Evolutionary conservation across 1,140 invertebrate species (phyloP), one percentile per base, ranked within the genome.

Genomic region (Pogonognathellus flavescens): DNA sequence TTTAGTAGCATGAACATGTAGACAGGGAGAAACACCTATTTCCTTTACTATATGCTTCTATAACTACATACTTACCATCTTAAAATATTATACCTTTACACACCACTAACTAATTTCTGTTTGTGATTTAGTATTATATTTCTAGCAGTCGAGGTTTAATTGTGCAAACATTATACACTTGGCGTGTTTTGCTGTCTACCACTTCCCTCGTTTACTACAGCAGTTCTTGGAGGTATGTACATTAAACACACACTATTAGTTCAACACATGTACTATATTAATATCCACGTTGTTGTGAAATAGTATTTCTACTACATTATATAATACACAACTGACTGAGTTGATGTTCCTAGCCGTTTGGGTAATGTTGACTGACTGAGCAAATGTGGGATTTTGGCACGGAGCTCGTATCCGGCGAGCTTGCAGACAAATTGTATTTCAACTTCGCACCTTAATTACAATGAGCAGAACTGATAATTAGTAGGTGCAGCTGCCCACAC

Each of bases 381-480:
- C 25, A 50, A 76, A 76, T 60, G 53, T 83, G 53, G 59, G 49
- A 84, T 57, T 72, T 83, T 72, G 55, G 66, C 83, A 72, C 53
- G 49, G 60, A 57, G 66, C 60, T 70, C 22, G 60, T 20, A 50
- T 76, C 41, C 57, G 18, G 83, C 52, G 70, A 76, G 20, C 20
- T 50, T 50, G 70, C 50, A 60, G 70, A 85, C 84, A 81, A 85
- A 85, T 82, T 66, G 55, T 80, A 25, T 18, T 80, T 76, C 70
- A 80, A 84, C 49, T 84, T 84, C 70, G 83, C 83, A 80, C 70
- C 83, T 80, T 84, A 84, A 84, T 84, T 76, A 84, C 72, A 76
- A 76, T 76, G 70, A 76, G 31, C 16, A 76, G 41, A 76, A 31
- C 70, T 49, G 70, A 76, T 76, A 76, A 76, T 76, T 76, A 76